Percentiles rank a stretch among this genome's conserved stretches.
Conservation (phyloP, 2,888 invertebrate species). For the Uloborus plumipes region DNA sequence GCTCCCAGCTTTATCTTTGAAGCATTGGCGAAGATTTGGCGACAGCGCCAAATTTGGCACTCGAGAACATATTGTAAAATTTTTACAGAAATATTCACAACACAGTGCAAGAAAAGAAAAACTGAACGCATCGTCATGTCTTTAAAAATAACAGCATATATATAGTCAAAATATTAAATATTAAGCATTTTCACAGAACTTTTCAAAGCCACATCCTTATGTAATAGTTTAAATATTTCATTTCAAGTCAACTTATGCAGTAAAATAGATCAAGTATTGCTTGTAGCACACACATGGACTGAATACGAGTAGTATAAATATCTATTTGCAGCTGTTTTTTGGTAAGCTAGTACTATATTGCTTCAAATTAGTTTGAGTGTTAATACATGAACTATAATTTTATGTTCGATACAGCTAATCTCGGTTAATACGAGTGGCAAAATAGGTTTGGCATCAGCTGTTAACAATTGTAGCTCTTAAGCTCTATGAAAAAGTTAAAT, state of each 20-base stretch:
- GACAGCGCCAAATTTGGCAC: conserved; percentile 55
- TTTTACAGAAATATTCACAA: conserved; percentile 38
- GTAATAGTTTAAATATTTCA: conserved; percentile 23
- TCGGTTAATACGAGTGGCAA: no score
- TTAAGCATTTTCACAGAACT: conserved; percentile 33
- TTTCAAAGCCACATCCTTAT: conserved; percentile 16
- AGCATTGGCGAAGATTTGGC: conserved; percentile 45
- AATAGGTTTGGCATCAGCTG: no score
- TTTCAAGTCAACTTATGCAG: conserved; percentile 23
- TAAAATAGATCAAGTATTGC: conserved; percentile 5
- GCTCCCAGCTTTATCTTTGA: conserved; percentile 28
- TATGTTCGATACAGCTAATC: no score
- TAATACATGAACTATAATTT: no score
- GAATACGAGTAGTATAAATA: not conserved
- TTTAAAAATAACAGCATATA: conserved; percentile 8
- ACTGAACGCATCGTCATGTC: conserved; percentile 13
- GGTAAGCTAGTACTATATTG: no score
- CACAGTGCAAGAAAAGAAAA: conserved; percentile 17
- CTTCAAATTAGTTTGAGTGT: no score
- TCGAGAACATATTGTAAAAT: conserved; percentile 40
- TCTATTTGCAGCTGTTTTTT: not conserved
- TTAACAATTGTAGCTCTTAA: no score
- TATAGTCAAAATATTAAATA: conserved; percentile 16
- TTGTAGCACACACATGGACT: conserved; percentile 11
- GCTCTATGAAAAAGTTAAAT: no score